Evolutionary conservation across 1,140 invertebrate species (phyloP).

Genomic region (Choristoneura fumiferana): DNA sequence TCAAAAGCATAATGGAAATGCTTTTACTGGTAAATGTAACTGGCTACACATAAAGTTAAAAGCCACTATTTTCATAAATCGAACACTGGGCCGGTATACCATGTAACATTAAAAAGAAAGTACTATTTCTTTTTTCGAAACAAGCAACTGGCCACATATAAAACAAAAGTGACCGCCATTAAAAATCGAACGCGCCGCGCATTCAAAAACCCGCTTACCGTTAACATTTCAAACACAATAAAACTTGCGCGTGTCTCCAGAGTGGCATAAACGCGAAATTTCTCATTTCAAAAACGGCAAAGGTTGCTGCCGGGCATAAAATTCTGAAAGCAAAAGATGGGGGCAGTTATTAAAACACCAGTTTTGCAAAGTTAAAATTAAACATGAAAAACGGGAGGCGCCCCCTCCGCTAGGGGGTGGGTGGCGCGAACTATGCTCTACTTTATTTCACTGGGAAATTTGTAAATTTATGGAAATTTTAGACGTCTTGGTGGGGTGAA

Average conservation of each 20-base stretch:
- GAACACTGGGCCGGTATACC: no score
- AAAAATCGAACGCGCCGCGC: background rate
- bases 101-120: no score
- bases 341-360: constrained; percentile 71
- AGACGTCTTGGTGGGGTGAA: constrained; percentile 62
- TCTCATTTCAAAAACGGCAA: constrained; percentile 52
- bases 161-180: background rate
- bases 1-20: no score
- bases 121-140: no score
- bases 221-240: constrained; percentile 63
- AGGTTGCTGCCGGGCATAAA: constrained; percentile 57
- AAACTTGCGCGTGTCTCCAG: constrained; percentile 56
- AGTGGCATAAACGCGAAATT: constrained; percentile 50
- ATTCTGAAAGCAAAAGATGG: constrained; percentile 66
- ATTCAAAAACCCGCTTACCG: background rate
- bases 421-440: constrained; percentile 52
- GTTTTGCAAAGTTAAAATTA: constrained; percentile 75
- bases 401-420: constrained; percentile 26
- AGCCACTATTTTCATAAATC: no score
- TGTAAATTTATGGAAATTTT: constrained; percentile 77
- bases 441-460: constrained; percentile 71
- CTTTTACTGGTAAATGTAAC: no score
- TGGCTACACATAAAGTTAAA: no score
- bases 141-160: background rate
- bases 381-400: constrained; percentile 71